Evolutionary conservation across 2,113 vertebrate species (phyloP).

Genomic region (Cygnus atratus): DNA sequence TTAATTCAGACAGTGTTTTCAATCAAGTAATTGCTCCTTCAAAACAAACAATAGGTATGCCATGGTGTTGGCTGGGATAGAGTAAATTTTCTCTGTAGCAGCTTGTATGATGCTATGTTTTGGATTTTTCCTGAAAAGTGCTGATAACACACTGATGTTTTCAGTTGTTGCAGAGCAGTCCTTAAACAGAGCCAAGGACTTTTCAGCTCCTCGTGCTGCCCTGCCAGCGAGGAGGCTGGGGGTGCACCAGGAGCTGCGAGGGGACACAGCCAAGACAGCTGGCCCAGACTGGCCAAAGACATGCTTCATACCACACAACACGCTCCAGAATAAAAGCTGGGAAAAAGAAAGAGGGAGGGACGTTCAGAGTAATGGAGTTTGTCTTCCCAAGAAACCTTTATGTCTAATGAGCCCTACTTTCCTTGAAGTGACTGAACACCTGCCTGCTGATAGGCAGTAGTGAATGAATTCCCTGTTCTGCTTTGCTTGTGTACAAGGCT

Average conservation of each 20-base stretch:
- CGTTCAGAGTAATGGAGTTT: no score
- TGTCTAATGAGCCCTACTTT: no score
- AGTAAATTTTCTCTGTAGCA: background rate
- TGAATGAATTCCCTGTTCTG: no score
- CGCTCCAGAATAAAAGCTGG: no score
- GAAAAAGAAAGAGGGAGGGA: no score
- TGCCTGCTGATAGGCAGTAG: no score
- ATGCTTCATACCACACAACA: no score
- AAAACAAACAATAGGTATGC: background rate
- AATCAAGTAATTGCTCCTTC: background rate
- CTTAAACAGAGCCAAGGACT: background rate
- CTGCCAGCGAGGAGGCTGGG: background rate
- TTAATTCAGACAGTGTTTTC: background rate
- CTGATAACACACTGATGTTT: background rate
- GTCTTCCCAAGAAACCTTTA: no score
- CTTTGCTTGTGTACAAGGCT: no score
- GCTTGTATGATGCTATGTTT: background rate
- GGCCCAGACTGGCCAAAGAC: no score
- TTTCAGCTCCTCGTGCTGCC: background rate
- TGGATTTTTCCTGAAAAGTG: background rate
- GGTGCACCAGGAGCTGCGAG: no score
- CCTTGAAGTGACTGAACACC: no score
- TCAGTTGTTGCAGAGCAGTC: background rate
- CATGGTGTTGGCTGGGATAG: background rate
- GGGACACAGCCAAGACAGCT: background rate